Evolutionary conservation across 2,113 vertebrate species (phyloP).

Genomic region (Alethe diademata): DNA sequence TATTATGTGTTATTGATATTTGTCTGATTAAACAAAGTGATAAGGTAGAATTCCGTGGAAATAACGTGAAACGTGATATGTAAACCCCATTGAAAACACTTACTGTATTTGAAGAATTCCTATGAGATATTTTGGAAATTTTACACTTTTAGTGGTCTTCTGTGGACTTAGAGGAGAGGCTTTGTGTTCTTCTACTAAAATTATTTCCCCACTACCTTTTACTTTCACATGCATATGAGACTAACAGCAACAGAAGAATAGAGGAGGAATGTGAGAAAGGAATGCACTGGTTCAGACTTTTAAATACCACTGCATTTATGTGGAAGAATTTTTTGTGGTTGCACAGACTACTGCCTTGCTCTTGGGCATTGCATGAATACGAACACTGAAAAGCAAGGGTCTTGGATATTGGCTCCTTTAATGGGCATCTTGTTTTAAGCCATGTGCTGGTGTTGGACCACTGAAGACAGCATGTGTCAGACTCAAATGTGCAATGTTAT

Average conservation of each 20-base stretch:
- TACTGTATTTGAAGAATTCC: slow-evolving; percentile 63
- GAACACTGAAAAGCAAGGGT: slow-evolving; percentile 29
- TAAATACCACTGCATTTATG: slow-evolving; percentile 45
- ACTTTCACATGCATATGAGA: slow-evolving; percentile 58
- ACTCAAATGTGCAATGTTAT: slow-evolving; percentile 61
- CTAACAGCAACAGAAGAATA: slow-evolving; percentile 66
- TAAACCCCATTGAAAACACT: slow-evolving; percentile 53
- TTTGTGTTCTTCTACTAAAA: slow-evolving; percentile 64
- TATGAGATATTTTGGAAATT: slow-evolving; percentile 61
- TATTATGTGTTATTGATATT: slow-evolving; percentile 72
- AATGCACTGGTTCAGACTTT: slow-evolving; percentile 59
- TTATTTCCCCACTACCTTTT: slow-evolving; percentile 61
- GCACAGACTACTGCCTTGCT: slow-evolving; percentile 51
- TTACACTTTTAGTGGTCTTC: slow-evolving; percentile 69
- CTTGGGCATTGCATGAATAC: not conserved
- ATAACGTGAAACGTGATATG: slow-evolving; percentile 55
- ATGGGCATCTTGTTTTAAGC: slow-evolving; percentile 44
- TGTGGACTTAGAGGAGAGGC: slow-evolving; percentile 63
- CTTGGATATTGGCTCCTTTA: slow-evolving; percentile 15
- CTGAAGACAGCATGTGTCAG: slow-evolving; percentile 74
- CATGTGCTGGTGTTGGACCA: slow-evolving; percentile 61
- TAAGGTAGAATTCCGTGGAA: slow-evolving; percentile 68
- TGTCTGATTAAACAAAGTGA: slow-evolving; percentile 70
- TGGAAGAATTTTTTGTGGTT: slow-evolving; percentile 38
- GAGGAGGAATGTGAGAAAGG: slow-evolving; percentile 53